A percentile compares a stretch with the other conserved stretches of the same genome.
Conservation (phyloP, 2,113 vertebrate genomes). For the Rhinopomastus cyanomelas region DNA sequence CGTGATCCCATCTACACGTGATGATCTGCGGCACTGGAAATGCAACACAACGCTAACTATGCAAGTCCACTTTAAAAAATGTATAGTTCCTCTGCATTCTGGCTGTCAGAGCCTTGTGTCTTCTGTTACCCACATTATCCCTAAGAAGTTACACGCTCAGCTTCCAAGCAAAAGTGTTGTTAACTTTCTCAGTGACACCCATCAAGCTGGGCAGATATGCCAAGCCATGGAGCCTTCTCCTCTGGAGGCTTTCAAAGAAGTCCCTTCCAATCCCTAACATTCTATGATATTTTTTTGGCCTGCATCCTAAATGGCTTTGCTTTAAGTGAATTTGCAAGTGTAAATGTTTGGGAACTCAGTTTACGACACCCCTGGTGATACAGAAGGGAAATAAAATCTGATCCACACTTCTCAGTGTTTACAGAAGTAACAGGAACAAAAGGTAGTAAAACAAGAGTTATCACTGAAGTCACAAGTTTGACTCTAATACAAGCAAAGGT, state of each 20-base stretch:
- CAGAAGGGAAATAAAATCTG: not conserved
- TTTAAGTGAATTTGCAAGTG: not conserved
- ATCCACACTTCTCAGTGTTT: not conserved
- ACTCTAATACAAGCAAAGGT: not conserved
- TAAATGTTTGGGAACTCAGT: not conserved
- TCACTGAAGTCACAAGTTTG: not conserved
- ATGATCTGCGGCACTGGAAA: not conserved
- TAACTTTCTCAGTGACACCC: not conserved
- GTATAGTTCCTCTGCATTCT: not conserved
- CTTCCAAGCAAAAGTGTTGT: not conserved
- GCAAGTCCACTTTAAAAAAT: not conserved
- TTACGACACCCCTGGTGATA: not conserved
- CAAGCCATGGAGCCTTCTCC: not conserved
- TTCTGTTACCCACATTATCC: not conserved
- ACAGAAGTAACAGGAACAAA: conserved; percentile 8
- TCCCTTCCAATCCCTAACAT: too few relatives aligned
- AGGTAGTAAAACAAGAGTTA: conserved; percentile 31
- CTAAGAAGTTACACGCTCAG: not conserved
- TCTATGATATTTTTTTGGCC: not conserved
- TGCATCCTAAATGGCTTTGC: not conserved
- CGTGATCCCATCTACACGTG: fast-evolving
- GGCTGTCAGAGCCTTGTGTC: not conserved
- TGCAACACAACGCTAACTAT: not conserved
- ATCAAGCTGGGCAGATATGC: not conserved
- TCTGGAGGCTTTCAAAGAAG: too few relatives aligned